phyloP scores from a whole-genome alignment of 2,797 vertebrate genomes.

The Micrastur ruficollis region DNA sequence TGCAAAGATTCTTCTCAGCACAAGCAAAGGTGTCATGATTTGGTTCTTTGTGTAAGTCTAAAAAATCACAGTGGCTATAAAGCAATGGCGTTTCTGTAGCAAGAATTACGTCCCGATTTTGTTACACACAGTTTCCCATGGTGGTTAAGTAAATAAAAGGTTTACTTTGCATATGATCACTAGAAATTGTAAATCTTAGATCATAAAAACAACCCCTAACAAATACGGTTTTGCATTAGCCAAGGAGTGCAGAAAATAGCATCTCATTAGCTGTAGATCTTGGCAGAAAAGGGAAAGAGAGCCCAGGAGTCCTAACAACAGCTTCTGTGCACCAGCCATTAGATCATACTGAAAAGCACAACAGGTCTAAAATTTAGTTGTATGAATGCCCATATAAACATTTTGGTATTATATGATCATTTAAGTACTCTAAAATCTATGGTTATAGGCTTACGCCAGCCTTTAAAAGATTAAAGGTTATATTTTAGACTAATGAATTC shows the following conservation, averaged over 20 bases:
- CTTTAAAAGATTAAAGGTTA: not conserved
- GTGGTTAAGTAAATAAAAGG: conserved; percentile 6
- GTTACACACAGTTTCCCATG: not conserved
- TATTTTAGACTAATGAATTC: not conserved
- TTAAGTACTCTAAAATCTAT: not conserved
- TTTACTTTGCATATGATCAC: conserved; percentile 5
- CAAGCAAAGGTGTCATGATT: not conserved
- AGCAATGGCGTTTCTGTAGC: not conserved
- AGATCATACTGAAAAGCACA: conserved; percentile 19
- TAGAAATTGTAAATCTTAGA: conserved; percentile 32
- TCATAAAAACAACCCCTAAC: conserved; percentile 1
- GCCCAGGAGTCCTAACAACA: not conserved
- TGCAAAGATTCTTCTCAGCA: not conserved
- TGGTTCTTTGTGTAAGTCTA: not conserved
- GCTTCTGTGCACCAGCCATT: conserved; percentile 37
- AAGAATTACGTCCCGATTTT: conserved; percentile 12
- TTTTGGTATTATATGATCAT: not conserved
- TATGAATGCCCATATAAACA: conserved; percentile 4
- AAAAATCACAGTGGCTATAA: not conserved
- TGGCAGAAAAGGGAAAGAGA: conserved; percentile 27
- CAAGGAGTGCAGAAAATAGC: conserved; percentile 2
- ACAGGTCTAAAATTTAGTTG: not conserved
- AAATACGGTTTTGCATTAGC: not conserved
- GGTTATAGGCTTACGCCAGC: not conserved
- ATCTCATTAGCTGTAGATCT: conserved; percentile 25